phyloP scores from a whole-genome alignment of 1,140 invertebrate genomes.

The Elymnias hypermnestra region DNA sequence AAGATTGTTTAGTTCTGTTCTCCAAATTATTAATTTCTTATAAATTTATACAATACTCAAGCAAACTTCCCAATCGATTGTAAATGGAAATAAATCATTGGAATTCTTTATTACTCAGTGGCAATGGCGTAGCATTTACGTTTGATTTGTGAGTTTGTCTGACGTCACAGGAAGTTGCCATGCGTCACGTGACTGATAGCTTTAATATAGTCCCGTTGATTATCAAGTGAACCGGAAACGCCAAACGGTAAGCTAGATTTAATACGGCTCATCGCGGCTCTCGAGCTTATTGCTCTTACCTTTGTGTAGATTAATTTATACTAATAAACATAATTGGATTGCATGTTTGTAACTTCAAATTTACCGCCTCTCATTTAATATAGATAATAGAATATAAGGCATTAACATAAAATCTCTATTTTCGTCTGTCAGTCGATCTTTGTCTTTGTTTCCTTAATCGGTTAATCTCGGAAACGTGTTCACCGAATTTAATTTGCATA shows the following conservation, averaged over 20 bases:
- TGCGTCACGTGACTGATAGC: slow-evolving; percentile 65
- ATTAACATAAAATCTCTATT: no score
- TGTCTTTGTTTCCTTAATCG: no score
- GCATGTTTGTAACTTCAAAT: background rate
- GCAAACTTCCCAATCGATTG: no score
- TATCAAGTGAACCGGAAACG: slow-evolving; percentile 62
- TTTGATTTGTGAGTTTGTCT: slow-evolving; percentile 48
- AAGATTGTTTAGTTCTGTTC: no score
- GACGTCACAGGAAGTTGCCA: slow-evolving; percentile 54
- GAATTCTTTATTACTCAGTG: slow-evolving; percentile 35
- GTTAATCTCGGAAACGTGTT: no score
- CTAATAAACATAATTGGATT: background rate
- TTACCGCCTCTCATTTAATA: background rate
- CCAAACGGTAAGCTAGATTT: slow-evolving; percentile 72
- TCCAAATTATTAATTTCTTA: no score
- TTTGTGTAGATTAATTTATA: slow-evolving; percentile 29
- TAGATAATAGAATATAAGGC: no score
- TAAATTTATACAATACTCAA: no score
- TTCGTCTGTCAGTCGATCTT: no score
- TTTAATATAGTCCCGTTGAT: slow-evolving; percentile 72
- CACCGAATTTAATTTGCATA: no score
- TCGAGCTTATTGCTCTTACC: slow-evolving; percentile 35
- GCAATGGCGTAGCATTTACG: slow-evolving; percentile 32
- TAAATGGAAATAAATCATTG: no score
- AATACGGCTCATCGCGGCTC: slow-evolving; percentile 61